Percentiles rank a stretch among this genome's conserved stretches.
phyloP scores from a whole-genome alignment of 2,113 vertebrate species.

The Candoia aspera region DNA sequence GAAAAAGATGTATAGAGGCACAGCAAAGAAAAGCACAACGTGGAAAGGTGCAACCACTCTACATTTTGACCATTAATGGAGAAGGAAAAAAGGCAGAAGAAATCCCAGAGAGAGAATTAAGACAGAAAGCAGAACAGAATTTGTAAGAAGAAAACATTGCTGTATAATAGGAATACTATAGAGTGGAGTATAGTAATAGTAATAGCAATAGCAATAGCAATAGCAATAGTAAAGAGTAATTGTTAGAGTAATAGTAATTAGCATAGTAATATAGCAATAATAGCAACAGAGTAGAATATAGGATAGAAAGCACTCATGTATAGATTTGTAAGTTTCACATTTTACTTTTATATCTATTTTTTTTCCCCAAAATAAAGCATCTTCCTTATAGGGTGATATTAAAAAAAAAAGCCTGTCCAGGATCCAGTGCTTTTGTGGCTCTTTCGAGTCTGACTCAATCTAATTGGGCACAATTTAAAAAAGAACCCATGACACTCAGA shows the following conservation, averaged over 20 bases:
- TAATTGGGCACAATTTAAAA: background rate
- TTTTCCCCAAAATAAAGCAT: background rate
- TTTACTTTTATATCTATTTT: background rate
- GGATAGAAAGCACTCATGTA: background rate
- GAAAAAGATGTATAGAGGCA: background rate
- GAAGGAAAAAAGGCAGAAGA: background rate
- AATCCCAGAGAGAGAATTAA: background rate
- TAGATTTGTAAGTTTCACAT: background rate
- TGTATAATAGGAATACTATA: background rate
- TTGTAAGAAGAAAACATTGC: background rate
- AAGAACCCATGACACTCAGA: background rate
- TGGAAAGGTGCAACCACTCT: background rate
- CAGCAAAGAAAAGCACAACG: background rate
- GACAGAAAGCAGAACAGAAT: background rate
- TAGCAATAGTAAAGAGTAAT: background rate
- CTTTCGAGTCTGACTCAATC: background rate
- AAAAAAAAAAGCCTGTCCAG: background rate
- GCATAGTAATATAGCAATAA: background rate
- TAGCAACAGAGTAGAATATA: background rate
- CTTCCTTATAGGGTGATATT: background rate
- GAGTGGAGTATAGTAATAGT: background rate
- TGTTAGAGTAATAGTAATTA: background rate
- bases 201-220: background rate
- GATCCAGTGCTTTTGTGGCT: background rate
- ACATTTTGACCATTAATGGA: background rate